Evolutionary conservation across 1,140 invertebrate genomes (phyloP), one percentile per base, ranked within the genome.

Genomic region (Linepithema humile): DNA sequence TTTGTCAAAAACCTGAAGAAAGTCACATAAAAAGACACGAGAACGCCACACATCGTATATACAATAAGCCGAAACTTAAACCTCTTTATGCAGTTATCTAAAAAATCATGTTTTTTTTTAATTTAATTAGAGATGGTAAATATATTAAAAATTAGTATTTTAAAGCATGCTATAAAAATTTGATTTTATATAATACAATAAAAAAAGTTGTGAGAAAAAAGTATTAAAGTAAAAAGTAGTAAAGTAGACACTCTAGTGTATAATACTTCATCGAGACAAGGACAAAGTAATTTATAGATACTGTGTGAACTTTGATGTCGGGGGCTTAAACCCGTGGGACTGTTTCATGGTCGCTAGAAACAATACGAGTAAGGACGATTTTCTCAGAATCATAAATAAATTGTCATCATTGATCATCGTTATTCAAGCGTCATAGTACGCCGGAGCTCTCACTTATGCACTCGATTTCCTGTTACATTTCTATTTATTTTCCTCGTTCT

Each of bases 321-420:
- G 40, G 23, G 32, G 7, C 10, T 29, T 40, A n/a, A 73, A 43
- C 45, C 10, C 7, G 40, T 29, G 60, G 9, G 50, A 60, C n/a
- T 50, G 29, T 84, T 62, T 2, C 26, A 17, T 35, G 12, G 17
- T 1, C 32, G 1, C 50, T n/a, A 53, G 20, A 10, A 35, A 72
- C 32, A 45, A 53, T 26, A 50, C 17, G 15, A 38, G 53, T 29
- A 12, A 45, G 69, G 17, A 35, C 26, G 43, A 62, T 82, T 64
- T 85, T 85, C 84, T 67, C 29, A 23, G 75, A 86, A 85, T 60
- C 50, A 82, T 85, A 73, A 85, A 85, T 85, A 82, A 86, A 82
- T 85, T 57, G 38, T 32, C 29, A 6, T n/a, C 29, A 77, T 77
- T 60, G 74, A 77, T 77, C 57, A 40, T n/a, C 40, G n/a, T n/a